A percentile compares a stretch with the other conserved stretches of the same genome.
Conservation (phyloP, 2,888 invertebrate species). For the Drosophila yooni region DNA sequence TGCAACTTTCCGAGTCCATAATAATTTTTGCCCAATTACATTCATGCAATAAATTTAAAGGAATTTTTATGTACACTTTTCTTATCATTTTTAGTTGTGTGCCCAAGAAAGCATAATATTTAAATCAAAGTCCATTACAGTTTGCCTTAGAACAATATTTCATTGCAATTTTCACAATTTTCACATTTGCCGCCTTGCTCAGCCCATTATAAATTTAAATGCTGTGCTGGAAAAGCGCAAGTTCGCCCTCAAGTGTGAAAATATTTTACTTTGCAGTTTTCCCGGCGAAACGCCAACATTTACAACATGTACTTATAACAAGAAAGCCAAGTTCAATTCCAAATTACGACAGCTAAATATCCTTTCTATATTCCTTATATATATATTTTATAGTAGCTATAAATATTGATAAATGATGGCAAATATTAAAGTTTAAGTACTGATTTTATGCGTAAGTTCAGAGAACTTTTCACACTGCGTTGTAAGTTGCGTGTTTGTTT, state of each 20-base stretch:
- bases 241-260: slow-evolving; percentile 38
- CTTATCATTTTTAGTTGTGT: not conserved
- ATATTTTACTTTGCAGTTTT: slow-evolving; percentile 52
- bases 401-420: not conserved
- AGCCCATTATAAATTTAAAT: slow-evolving; percentile 49
- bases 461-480: not conserved
- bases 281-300: slow-evolving; percentile 43
- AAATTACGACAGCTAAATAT: not conserved
- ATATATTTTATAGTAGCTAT: not conserved
- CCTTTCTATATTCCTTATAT: not conserved
- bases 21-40: not conserved
- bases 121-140: slow-evolving; percentile 7
- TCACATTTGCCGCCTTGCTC: slow-evolving; percentile 2
- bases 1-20: not conserved
- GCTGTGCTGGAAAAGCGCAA: slow-evolving; percentile 19
- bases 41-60: not conserved
- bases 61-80: not conserved
- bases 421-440: not conserved
- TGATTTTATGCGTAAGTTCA: not conserved
- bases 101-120: not conserved
- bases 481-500: not conserved
- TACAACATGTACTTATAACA: slow-evolving; percentile 49
- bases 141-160: slow-evolving; percentile 10
- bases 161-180: too few species aligned
- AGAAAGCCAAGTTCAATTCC: not conserved